Conservation (phyloP, 2,888 invertebrate genomes). For the Diogma glabrata region DNA sequence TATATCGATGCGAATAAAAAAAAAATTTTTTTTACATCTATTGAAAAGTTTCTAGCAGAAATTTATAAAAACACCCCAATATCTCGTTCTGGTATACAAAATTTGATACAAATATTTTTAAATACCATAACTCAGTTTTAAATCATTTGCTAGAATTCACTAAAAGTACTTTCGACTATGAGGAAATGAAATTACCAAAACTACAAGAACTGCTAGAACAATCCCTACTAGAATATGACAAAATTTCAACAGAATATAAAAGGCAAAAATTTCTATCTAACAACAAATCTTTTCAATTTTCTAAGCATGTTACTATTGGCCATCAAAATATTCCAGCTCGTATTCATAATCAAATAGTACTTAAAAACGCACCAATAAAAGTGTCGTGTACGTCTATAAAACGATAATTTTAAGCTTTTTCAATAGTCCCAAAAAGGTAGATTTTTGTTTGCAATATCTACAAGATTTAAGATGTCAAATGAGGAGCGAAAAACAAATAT, state of each 20-base stretch:
- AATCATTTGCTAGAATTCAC: background rate
- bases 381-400: background rate
- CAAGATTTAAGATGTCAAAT: background rate
- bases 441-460: background rate
- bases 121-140: background rate
- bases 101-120: background rate
- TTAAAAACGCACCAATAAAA: background rate
- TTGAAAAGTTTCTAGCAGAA: background rate
- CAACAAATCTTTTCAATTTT: background rate
- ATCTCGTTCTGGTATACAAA: background rate
- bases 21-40: background rate
- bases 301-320: background rate
- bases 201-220: background rate
- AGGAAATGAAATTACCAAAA: too few relatives aligned
- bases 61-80: background rate
- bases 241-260: background rate
- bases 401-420: background rate
- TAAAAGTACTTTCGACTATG: background rate
- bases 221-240: background rate
- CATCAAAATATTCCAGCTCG: background rate
- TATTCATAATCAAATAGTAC: background rate
- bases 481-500: background rate
- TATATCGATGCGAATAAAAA: background rate
- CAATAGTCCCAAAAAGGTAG: background rate
- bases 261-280: background rate